Evolutionary conservation across 2,888 invertebrate species (phyloP).

Genomic region (Tiliacea citrago): DNA sequence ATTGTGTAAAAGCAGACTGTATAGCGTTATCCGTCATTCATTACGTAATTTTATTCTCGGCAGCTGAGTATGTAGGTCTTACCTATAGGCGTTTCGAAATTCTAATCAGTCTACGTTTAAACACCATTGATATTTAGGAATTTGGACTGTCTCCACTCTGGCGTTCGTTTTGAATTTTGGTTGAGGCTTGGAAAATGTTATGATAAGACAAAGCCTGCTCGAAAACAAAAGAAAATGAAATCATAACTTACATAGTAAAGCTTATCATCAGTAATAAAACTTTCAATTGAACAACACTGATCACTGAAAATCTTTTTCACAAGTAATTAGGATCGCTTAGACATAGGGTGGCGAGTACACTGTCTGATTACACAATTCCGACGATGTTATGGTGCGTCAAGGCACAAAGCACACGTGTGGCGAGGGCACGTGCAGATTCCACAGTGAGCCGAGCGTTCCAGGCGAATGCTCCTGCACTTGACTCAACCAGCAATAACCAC

Average conservation of each 20-base stretch:
- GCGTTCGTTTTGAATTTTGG: neutral
- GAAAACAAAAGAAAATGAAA: constrained; percentile 34
- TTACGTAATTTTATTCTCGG: constrained; percentile 76
- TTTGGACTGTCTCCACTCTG: neutral
- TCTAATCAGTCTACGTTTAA: constrained; percentile 69
- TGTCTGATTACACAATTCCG: constrained; percentile 64
- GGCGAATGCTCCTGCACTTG: constrained; percentile 88
- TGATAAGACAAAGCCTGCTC: constrained; percentile 25
- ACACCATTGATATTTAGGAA: constrained; percentile 47
- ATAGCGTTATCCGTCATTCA: constrained; percentile 68
- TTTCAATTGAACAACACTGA: constrained; percentile 44
- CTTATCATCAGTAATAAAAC: constrained; percentile 28
- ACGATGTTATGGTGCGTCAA: constrained; percentile 76
- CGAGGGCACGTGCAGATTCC: constrained; percentile 83
- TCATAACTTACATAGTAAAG: constrained; percentile 49
- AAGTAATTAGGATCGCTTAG: constrained; percentile 24
- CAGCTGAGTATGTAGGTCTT: constrained; percentile 79
- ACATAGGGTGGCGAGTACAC: constrained; percentile 67
- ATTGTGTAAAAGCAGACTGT: constrained; percentile 63
- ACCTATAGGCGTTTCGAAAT: constrained; percentile 77
- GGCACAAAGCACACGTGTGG: constrained; percentile 81
- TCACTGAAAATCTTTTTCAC: constrained; percentile 58
- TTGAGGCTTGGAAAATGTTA: neutral
- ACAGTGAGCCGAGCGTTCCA: constrained; percentile 86
- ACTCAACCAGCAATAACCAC: constrained; percentile 77